These are phyloP conservation scores for Calliphora vicina DNA, from an alignment of 1,140 invertebrate species.

Conservation along the genomic window DNA sequence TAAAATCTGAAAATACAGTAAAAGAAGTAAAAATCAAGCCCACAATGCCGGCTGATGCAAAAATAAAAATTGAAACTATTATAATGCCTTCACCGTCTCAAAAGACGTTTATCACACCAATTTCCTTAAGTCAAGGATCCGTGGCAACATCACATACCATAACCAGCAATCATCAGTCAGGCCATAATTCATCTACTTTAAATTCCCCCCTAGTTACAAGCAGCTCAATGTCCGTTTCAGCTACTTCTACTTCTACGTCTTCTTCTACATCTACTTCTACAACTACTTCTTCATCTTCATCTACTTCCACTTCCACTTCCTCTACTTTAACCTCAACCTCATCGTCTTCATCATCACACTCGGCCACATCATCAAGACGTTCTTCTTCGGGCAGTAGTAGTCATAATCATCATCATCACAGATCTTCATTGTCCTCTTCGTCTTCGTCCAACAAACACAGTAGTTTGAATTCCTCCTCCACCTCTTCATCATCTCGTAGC, in stretches of 20 bases:
- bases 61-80: constrained; percentile 19
- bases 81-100: constrained; percentile 55
- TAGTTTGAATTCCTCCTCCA: constrained; percentile 47
- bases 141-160: not conserved
- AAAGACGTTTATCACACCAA: constrained; percentile 40
- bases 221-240: constrained; percentile 18
- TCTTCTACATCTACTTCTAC: not conserved
- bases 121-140: not conserved
- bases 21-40: constrained; percentile 1
- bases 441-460: constrained; percentile 46
- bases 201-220: not conserved
- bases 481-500: constrained; percentile 49
- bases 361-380: constrained; percentile 22
- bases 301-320: too few relatives aligned
- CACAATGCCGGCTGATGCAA: not conserved
- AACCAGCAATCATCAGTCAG: not conserved
- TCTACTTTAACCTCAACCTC: not conserved
- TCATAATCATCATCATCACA: constrained; percentile 49
- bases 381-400: constrained; percentile 40
- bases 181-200: not conserved
- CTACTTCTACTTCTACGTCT: constrained; percentile 43
- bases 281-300: too few relatives aligned
- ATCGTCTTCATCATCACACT: constrained; percentile 34
- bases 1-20: not conserved
- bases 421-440: constrained; percentile 43